Evolutionary conservation across 2,797 vertebrate species (phyloP).

Genomic region (Trichosurus vulpecula): DNA sequence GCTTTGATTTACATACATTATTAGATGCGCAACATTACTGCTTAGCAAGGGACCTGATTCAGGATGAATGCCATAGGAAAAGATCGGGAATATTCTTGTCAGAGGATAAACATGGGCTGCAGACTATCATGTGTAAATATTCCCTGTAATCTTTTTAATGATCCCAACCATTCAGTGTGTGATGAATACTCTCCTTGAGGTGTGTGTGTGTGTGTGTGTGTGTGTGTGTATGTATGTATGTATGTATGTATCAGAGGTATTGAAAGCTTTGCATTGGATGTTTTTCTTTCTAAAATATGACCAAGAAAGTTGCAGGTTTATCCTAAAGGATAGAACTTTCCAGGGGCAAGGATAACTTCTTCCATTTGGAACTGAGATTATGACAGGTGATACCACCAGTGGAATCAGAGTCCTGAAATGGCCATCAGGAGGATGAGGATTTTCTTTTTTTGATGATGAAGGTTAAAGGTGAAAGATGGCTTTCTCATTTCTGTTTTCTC

Average conservation of each 20-base stretch:
- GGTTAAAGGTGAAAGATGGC: conserved; percentile 4
- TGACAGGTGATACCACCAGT: not conserved
- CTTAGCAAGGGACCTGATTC: not conserved
- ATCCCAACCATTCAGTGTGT: not conserved
- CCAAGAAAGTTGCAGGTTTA: conserved; percentile 29
- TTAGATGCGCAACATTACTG: not conserved
- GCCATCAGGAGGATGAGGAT: not conserved
- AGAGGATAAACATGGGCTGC: not conserved
- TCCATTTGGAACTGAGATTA: conserved; percentile 23
- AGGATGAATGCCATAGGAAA: not conserved
- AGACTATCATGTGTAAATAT: not conserved
- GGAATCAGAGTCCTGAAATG: conserved; percentile 20
- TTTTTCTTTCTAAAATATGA: not conserved
- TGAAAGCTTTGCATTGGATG: not conserved
- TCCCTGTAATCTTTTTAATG: not conserved
- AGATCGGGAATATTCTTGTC: not conserved
- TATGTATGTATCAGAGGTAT: not conserved
- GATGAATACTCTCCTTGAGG: not conserved
- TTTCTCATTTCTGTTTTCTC: not conserved
- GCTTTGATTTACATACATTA: not conserved
- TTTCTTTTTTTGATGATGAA: conserved; percentile 17
- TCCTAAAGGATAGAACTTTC: conserved; percentile 26
- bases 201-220: not conserved
- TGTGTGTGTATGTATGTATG: not conserved
- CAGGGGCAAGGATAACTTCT: not conserved